Conservation (phyloP, 2,888 invertebrate genomes). For the Nematopogon swammerdamellus region DNA sequence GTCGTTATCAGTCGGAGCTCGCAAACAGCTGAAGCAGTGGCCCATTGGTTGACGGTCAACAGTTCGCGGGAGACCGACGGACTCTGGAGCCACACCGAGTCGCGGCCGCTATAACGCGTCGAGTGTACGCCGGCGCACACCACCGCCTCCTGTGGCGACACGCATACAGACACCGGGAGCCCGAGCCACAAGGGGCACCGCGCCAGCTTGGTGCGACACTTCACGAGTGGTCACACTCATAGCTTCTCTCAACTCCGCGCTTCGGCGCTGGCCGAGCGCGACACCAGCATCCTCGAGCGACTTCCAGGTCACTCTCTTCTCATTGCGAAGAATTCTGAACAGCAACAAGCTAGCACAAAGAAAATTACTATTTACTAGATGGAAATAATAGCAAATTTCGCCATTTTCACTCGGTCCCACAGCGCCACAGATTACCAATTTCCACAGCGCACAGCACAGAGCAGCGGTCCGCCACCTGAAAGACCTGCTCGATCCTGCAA, state of each 20-base stretch:
- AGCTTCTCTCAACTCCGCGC: background rate
- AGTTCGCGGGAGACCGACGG: background rate
- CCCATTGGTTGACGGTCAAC: background rate
- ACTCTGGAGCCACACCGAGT: background rate
- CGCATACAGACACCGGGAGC: too few species aligned
- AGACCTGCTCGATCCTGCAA: too few species aligned
- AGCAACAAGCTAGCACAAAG: too few species aligned
- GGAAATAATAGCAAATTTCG: too few species aligned
- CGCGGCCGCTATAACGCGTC: background rate
- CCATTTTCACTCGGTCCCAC: too few species aligned
- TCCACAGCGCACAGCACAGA: too few species aligned
- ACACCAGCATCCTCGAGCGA: background rate
- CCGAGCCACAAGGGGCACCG: background rate
- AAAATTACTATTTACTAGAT: too few species aligned
- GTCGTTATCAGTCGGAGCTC: background rate
- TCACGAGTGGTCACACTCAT: background rate
- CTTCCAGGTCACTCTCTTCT: background rate
- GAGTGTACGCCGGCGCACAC: background rate
- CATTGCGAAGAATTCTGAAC: background rate
- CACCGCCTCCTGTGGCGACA: too few species aligned
- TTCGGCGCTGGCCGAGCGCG: background rate
- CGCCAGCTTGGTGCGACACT: background rate
- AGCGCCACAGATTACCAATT: too few species aligned
- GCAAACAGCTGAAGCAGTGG: background rate
- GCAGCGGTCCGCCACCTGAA: too few species aligned